Evolutionary conservation across 2,888 invertebrate species (phyloP).

Genomic region (Lasioglossum morio): DNA sequence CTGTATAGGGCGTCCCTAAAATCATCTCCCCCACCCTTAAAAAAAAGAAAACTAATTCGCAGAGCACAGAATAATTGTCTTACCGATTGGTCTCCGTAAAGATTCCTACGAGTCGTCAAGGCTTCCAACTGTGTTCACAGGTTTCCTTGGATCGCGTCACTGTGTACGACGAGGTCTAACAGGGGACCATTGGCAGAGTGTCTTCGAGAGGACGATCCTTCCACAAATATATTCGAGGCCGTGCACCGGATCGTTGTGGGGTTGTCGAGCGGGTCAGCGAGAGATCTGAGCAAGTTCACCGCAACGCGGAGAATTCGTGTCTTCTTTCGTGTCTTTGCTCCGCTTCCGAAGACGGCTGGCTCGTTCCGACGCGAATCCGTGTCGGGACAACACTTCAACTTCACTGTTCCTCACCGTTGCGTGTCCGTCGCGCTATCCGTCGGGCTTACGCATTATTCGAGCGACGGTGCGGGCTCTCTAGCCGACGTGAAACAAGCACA

Average conservation of each 20-base stretch:
- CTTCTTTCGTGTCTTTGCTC: too few species aligned
- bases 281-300: too few species aligned
- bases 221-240: neutral
- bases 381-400: constrained; percentile 5
- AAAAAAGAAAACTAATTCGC: neutral
- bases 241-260: too few species aligned
- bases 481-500: constrained; percentile 22
- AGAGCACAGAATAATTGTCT: constrained; percentile 15
- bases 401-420: constrained; percentile 23
- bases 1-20: too few species aligned
- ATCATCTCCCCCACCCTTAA: too few species aligned
- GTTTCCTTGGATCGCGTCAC: neutral
- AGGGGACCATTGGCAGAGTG: too few species aligned
- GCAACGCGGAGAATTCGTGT: too few species aligned
- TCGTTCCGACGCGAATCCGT: neutral
- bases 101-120: constrained; percentile 19
- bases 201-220: neutral
- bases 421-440: constrained; percentile 30
- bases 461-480: neutral
- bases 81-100: constrained; percentile 33
- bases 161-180: too few species aligned
- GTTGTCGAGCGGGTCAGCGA: too few species aligned
- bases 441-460: constrained; percentile 29
- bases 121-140: neutral
- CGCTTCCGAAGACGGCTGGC: constrained; percentile 3